A percentile compares a stretch with the other conserved stretches of the same genome.
These are phyloP conservation scores for Sturnus vulgaris DNA, from an alignment of 2,113 vertebrate species.

Conservation along the genomic window DNA sequence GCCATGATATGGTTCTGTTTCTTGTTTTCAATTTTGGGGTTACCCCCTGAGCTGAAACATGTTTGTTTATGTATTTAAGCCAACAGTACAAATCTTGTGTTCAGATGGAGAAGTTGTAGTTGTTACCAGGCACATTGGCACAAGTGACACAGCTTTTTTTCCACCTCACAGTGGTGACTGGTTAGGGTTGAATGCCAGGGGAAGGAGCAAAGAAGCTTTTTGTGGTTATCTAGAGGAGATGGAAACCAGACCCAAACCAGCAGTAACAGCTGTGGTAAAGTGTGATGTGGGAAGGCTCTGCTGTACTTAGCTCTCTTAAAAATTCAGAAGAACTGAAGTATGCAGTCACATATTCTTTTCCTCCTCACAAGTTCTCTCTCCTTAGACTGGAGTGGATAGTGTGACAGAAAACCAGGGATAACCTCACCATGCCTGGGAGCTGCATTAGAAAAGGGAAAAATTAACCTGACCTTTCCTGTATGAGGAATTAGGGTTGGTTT, in stretches of 20 bases:
- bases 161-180: neutral
- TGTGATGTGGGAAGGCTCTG: neutral
- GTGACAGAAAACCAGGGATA: neutral
- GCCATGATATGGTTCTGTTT: neutral
- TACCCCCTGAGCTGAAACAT: neutral
- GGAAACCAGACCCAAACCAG: neutral
- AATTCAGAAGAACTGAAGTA: neutral
- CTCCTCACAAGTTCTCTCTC: neutral
- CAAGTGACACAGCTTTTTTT: neutral
- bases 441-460: neutral
- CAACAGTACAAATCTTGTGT: neutral
- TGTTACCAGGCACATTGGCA: slow-evolving; percentile 46
- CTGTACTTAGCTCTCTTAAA: neutral
- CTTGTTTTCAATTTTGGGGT: neutral
- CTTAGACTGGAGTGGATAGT: neutral
- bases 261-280: slow-evolving; percentile 41
- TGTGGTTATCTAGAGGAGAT: neutral
- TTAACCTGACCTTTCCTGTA: neutral
- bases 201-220: neutral
- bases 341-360: neutral
- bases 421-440: neutral
- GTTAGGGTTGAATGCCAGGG: neutral
- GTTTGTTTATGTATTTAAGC: neutral
- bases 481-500: neutral
- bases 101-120: neutral